Evolutionary conservation across 2,113 vertebrate genomes (phyloP), one percentile per base, ranked within the genome.

Genomic region (Cathartes aura): DNA sequence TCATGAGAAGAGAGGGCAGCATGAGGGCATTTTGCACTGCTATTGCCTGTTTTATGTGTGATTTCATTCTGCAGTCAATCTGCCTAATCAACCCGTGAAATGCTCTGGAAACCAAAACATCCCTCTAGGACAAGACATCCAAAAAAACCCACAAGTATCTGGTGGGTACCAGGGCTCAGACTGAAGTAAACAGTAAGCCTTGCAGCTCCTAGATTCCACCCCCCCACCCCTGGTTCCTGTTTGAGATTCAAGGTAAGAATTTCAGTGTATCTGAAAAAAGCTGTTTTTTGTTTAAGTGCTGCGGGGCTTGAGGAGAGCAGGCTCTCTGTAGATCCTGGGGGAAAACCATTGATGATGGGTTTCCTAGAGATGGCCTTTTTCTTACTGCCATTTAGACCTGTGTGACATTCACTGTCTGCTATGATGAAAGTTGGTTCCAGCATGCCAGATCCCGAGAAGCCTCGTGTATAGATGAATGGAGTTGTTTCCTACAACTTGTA

Each of bases 371-470:
- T 85, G 47, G 70, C 52, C 70, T 89, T 87, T 76, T 68, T 89
- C 70, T 95, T 95, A 3, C 38, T 95, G 38, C 82, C 30, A 2
- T 79, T 94, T 60, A 87, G 82, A 67, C 62, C 62, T 73, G 56
- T 14, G 50, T 90, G 79, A 93, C 43, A 42, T 50, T 82, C 0
- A 0, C 52, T 96, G 80, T 84, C 89, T 0, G 0, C 83, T 94
- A 4, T 78, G 72, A 82, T 85, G 71, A 59, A 80, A 92, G 76
- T 92, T 92, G 87, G 30, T 94, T 94, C 55, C 75, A 96, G 84
- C 64, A n/a, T 53, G 79, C 83, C 89, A 78, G 78, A 91, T 80
- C 74, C 74, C 71, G 72, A 62, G 75, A 92, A 93, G 72, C 68
- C 75, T 85, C 50, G 63, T 82, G 74, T 78, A 24, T 68, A 55